Evolutionary conservation across 2,797 vertebrate genomes (phyloP), one percentile per base, ranked within the genome.

Genomic region (Echiichthys vipera): DNA sequence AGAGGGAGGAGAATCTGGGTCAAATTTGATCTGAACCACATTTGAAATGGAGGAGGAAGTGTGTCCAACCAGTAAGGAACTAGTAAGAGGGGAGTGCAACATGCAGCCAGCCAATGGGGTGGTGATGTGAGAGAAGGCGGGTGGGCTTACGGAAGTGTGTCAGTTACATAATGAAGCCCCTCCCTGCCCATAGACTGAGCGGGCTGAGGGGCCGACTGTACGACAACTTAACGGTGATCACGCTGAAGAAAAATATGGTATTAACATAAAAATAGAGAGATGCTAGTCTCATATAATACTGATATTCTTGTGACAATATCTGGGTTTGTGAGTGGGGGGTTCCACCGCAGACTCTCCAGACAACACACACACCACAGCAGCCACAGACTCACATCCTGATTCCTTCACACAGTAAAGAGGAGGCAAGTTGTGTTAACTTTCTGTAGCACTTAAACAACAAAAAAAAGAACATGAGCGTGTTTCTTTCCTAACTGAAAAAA

Each of bases 151-250:
- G 30, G 83, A 93, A 90, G 64, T 89, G 85, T 94, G 93, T 91
- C 89, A 83, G 90, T 95, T 95, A 94, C 92, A 94, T 92, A 95
- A 95, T 84, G 65, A 68, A 46, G 80, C 84, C 74, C 90, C 90
- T 80, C 92, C 91, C 88, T 75, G 49, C 32, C 54, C 5, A 15
- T 0, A 65, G 50, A 55, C 49, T 2, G 72, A 67, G 66, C 14
- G 20, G 56, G 57, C 40, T 14, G 11, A 2, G 5, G 27, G 70
- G 45, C 43, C 24, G n/a, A 58, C 74, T 66, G 68, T 68, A 70
- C 63, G 53, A 57, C 49, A 47, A 67, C 67, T 14, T n/a, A n/a
- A n/a, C n/a, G n/a, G n/a, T n/a, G n/a, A n/a, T n/a, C n/a, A n/a
- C n/a, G n/a, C n/a, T n/a, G n/a, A n/a, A n/a, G n/a, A n/a, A n/a